Evolutionary conservation across 2,888 invertebrate species (phyloP), one percentile per base, ranked within the genome.

Genomic region (Ophion ventricosus): DNA sequence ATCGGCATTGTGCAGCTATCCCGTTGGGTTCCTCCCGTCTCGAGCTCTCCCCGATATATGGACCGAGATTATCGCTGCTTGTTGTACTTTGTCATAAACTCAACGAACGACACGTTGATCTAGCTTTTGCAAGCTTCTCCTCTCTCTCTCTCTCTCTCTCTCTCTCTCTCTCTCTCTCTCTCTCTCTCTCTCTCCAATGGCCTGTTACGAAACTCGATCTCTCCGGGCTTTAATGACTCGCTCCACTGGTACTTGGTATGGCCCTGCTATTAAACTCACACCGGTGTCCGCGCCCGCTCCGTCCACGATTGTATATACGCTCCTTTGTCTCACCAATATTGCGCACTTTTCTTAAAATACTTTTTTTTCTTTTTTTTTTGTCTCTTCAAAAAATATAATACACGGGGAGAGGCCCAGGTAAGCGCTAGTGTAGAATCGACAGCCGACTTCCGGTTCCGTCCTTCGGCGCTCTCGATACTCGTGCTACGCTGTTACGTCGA

Each of bases 1-100:
- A 78, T 82, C 84, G 72, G 67, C 82, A 84, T 84, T 82, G 82
- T 84, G 79, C 82, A 69, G 56, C 69, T 82, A 67, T 80, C 81
- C 11, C 73, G 73, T 73, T 78, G 25, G 43, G 17, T 56, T 43
- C 69, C 40, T 74, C 43, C 49, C 25, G 67, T 64, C 64, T 72
- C 72, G 77, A 49, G n/a, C 49, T 20, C 61, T 56, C 83, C 80
- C 64, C 20, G 61, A 43, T 78, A 26, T 49, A 40, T 56, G 20
- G 67, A 81, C 80, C 72, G 17, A 49, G 63, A 84, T 87, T 86
- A 87, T 86, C 86, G 87, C 85, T 87, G 70, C 79, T 79, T 63
- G 35, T 59, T 76, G 67, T 70, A 63, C 54, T 70, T 70, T 78
- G 70, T 78, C 70, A 56, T 56, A 35, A 54, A 63, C 25, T 79